Evolutionary conservation across 2,797 vertebrate species (phyloP).

Genomic region (Coregonus sp.): DNA sequence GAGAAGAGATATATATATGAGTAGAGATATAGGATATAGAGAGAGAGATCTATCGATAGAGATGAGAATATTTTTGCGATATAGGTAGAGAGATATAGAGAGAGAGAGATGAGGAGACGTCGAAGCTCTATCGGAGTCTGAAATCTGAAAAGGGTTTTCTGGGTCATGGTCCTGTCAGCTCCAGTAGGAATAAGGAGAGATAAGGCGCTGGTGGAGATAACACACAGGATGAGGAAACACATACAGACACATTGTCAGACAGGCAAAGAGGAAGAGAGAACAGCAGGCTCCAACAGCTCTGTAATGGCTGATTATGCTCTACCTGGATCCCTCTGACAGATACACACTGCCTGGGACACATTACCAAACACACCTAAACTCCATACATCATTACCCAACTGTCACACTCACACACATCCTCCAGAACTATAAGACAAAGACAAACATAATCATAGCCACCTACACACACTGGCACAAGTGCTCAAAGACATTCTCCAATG

Average conservation of each 20-base stretch:
- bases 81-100: neutral
- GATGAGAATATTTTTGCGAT: no score
- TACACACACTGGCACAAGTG: neutral
- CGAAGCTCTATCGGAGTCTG: constrained; percentile 34
- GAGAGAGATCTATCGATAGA: no score
- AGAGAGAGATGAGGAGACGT: constrained; percentile 17
- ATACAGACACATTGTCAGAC: constrained; percentile 12
- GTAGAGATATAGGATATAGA: no score
- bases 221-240: constrained; percentile 12
- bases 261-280: neutral
- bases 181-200: constrained; percentile 28
- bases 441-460: constrained; percentile 1
- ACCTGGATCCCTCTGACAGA: constrained; percentile 7
- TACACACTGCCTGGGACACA: neutral
- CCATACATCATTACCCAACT: constrained; percentile 20
- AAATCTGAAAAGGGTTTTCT: constrained; percentile 50
- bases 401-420: constrained; percentile 1
- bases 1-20: no score
- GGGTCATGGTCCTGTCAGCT: constrained; percentile 53
- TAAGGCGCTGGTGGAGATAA: neutral
- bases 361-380: constrained; percentile 12
- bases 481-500: no score
- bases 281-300: neutral
- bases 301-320: constrained; percentile 6
- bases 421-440: constrained; percentile 8